Base-by-base conservation (phyloP, 2,888 invertebrate species). In the Pristionchus fissidentatus region DNA sequence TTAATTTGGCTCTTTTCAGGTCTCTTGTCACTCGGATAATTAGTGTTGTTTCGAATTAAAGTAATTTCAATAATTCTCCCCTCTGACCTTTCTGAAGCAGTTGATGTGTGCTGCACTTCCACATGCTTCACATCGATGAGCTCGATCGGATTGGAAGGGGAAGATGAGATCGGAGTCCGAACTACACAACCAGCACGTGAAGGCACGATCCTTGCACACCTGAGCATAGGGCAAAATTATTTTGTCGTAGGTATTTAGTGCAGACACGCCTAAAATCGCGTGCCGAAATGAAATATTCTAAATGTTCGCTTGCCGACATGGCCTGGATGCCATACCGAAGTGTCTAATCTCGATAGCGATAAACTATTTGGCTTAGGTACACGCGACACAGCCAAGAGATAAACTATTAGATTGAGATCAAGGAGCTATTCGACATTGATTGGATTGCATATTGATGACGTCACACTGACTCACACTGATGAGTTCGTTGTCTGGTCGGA, bases 161-260 rank as follows among this genome's bases (percentile, higher is more conserved):
- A 86, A 86, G 57, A 86, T 83, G 15, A 80, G 83, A 55, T 86
- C 86, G 0, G 83, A 70, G 19, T 84, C 84, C 26, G 85, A 81
- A 26, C 55, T 32, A 41, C 86, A 86, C 66, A 86, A 32, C 60
- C 80, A 83, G 49, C 86, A 86, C 29, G 38, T 49, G 73, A 83
- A 73, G 8, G 73, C 35, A 38, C 66, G 83, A 73, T 55, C 43
- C 38, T 66, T 35, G 35, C 81, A 81, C 32, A 49, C 49, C 81
- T 81, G 41, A 22, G 49, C 13, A 41, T n/a, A 38, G 66, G 10
- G 8, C 62, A 26, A 15, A 49, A 49, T 49, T 19, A 49, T 49
- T 15, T 49, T 10, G 52, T 15, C 52, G 19, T 49, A 49, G 19
- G 10, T 49, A 19, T 15, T 49, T 19, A 10, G 10, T 49, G 52